Percentiles rank a stretch among this genome's conserved stretches.
Conservation (phyloP, 2,113 vertebrate genomes). For the Cyprinodon variegatus region DNA sequence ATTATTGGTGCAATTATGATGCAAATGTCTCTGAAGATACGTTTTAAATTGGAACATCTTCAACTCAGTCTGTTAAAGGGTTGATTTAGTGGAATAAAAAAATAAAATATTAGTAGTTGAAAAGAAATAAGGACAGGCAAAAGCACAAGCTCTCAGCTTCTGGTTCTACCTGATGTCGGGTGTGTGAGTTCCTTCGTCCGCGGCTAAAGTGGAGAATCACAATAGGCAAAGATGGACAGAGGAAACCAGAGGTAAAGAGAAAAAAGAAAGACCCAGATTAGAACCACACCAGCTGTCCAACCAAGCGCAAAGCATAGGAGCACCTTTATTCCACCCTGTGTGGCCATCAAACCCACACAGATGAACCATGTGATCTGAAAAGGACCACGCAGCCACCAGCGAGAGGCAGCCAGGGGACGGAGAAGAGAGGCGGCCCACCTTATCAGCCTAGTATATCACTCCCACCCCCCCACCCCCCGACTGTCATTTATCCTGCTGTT, state of each 20-base stretch:
- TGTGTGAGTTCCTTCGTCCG: constrained; percentile 98
- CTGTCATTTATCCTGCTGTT: constrained; percentile 49
- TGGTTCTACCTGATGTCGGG: constrained; percentile 94
- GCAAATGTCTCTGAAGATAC: background rate
- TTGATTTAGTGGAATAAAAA: background rate
- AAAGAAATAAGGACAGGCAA: constrained; percentile 51
- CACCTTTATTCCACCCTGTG: constrained; percentile 35
- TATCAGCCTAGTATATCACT: constrained; percentile 41
- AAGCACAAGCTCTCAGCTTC: constrained; percentile 45
- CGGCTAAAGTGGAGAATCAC: constrained; percentile 82
- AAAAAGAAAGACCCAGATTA: constrained; percentile 71
- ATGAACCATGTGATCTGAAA: constrained; percentile 35
- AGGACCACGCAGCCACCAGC: constrained; percentile 32
- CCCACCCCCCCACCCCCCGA: constrained; percentile 36
- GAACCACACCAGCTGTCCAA: constrained; percentile 67
- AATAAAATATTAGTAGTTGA: constrained; percentile 17
- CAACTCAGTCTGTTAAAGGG: constrained; percentile 51
- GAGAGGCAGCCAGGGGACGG: constrained; percentile 26
- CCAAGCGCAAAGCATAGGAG: constrained; percentile 54
- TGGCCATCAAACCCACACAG: constrained; percentile 37
- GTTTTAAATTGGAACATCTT: background rate
- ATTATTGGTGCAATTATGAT: constrained; percentile 6
- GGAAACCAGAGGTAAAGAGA: constrained; percentile 20
- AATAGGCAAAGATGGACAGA: constrained; percentile 39
- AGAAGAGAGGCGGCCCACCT: constrained; percentile 48